A percentile compares a stretch with the other conserved stretches of the same genome.
Evolutionary conservation across 2,113 vertebrate genomes (phyloP).

Genomic region (Atherinomorus stipes): DNA sequence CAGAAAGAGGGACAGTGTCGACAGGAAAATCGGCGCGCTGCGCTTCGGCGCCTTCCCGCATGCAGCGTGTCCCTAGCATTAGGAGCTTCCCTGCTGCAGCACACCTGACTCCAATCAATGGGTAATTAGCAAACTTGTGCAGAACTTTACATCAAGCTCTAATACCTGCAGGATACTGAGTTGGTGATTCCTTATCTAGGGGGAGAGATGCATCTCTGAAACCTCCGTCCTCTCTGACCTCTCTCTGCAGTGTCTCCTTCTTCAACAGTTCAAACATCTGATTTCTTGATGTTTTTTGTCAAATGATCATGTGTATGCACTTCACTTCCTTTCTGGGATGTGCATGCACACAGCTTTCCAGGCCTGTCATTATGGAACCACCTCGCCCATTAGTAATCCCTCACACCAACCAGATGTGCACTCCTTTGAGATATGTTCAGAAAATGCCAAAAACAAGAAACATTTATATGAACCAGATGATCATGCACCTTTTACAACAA

Average conservation of each 20-base stretch:
- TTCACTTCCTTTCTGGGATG: slow-evolving; percentile 4
- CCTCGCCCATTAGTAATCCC: slow-evolving; percentile 30
- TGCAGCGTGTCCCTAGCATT: no score
- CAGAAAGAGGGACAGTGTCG: no score
- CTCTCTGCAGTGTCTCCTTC: not conserved
- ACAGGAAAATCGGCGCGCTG: no score
- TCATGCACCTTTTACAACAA: not conserved
- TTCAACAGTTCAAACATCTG: slow-evolving; percentile 26
- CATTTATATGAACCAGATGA: not conserved
- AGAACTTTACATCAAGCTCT: no score
- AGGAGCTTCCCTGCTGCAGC: no score
- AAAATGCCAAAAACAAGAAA: not conserved
- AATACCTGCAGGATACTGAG: no score
- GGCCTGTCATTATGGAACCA: slow-evolving; percentile 47
- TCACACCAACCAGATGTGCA: slow-evolving; percentile 51
- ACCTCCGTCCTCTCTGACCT: not conserved
- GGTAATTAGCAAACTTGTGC: no score
- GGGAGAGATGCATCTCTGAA: no score
- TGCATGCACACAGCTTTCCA: slow-evolving; percentile 9
- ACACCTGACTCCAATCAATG: no score
- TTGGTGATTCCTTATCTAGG: no score
- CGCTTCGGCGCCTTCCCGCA: no score
- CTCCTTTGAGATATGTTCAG: not conserved
- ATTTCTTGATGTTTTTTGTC: slow-evolving; percentile 25
- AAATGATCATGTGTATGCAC: slow-evolving; percentile 14